Conservation (phyloP, 2,797 vertebrate species). For the Catamblyrhynchus diadema region DNA sequence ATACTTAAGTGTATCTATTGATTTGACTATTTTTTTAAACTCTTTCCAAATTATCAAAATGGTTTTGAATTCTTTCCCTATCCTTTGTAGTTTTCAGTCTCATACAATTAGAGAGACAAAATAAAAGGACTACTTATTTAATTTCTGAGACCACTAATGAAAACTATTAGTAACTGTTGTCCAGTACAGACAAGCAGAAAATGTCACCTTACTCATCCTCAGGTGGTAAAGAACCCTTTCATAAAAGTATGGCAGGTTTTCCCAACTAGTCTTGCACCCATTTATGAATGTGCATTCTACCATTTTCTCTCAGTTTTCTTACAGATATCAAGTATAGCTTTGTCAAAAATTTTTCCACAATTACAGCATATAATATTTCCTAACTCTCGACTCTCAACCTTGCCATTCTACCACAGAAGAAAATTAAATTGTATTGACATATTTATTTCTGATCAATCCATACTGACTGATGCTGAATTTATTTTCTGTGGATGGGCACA, state of each 20-base stretch:
- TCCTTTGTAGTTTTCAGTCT: neutral
- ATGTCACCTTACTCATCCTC: neutral
- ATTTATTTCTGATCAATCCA: neutral
- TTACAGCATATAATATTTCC: neutral
- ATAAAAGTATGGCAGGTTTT: neutral
- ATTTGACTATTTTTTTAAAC: neutral
- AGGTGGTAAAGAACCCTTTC: neutral
- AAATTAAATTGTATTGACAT: neutral
- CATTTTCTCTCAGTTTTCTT: neutral
- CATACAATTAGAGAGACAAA: neutral
- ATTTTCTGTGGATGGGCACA: neutral
- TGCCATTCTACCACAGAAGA: neutral
- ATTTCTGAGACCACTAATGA: neutral
- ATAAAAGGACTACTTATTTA: neutral
- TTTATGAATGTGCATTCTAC: neutral
- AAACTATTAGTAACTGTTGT: neutral
- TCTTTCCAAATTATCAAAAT: neutral
- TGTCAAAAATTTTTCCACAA: neutral
- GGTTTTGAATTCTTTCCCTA: neutral
- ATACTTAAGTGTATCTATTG: neutral
- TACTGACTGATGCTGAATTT: neutral
- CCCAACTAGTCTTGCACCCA: neutral
- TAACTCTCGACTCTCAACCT: neutral
- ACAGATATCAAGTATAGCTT: neutral
- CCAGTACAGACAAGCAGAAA: neutral